Conservation (phyloP, 2,888 invertebrate genomes). For the Troides helena region DNA sequence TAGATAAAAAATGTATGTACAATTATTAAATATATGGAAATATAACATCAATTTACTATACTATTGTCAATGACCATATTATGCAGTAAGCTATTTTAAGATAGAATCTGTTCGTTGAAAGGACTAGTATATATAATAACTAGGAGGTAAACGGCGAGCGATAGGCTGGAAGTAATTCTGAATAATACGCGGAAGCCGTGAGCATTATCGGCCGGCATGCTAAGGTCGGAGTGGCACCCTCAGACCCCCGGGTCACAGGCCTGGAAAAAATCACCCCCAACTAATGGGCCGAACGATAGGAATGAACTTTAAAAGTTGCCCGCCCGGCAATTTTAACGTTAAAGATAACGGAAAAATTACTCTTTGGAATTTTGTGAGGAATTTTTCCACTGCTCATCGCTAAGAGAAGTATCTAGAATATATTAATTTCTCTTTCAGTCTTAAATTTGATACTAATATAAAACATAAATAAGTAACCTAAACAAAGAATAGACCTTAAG, state of each 20-base stretch:
- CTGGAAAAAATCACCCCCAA: conserved; percentile 60
- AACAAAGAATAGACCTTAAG: too few relatives aligned
- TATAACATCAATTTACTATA: too few relatives aligned
- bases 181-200: conserved; percentile 55
- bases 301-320: conserved; percentile 64
- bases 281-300: conserved; percentile 66
- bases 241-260: conserved; percentile 51
- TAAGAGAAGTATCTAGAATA: too few relatives aligned
- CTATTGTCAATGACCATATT: too few relatives aligned
- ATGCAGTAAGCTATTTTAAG: too few relatives aligned
- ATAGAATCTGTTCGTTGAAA: too few relatives aligned
- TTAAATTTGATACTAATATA: too few relatives aligned
- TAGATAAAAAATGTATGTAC: too few relatives aligned
- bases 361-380: conserved; percentile 20
- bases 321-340: conserved; percentile 24
- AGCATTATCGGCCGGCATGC: conserved; percentile 55
- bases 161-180: conserved; percentile 51
- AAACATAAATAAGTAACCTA: too few relatives aligned
- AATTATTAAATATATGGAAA: too few relatives aligned
- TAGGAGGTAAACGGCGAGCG: conserved; percentile 33
- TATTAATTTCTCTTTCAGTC: too few relatives aligned
- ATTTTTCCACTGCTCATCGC: background rate
- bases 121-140: too few relatives aligned
- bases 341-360: conserved; percentile 31
- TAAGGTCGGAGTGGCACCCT: conserved; percentile 40